Evolutionary conservation across 2,888 invertebrate species (phyloP), one percentile per base, ranked within the genome.

Genomic region (Tyria jacobaeae): DNA sequence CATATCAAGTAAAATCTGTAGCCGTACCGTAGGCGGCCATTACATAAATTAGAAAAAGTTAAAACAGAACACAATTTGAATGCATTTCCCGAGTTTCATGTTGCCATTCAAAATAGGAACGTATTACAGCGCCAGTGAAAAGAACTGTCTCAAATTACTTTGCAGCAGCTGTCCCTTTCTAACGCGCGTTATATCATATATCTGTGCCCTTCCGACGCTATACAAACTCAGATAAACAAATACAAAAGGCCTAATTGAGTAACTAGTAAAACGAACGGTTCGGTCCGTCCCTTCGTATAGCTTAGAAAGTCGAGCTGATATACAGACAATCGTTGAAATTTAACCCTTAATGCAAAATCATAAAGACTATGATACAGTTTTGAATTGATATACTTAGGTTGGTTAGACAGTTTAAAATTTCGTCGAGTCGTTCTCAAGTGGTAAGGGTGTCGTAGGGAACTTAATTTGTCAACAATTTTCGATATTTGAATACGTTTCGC

Each of bases 211-310:
- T 92, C 86, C 72, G 66, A 74, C 81, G 85, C 90, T 92, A 89
- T 89, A 92, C 90, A 92, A 94, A 94, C 92, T 93, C 91, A 91
- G 90, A 94, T 94, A 94, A 94, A 94, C 93, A 94, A 93, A 94
- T 90, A 94, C 94, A 94, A 94, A 94, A 93, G 92, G 92, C 92
- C 94, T 94, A 94, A 94, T 94, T 94, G 94, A 94, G 94, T 94
- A 94, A 94, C 92, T 93, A 94, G 94, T 92, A 92, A 91, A 94
- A 91, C 91, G 92, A 91, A 90, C 91, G 89, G 88, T 89, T 89
- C 87, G 85, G 88, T 88, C 87, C 89, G 90, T 92, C 92, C 92
- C 92, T 92, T 87, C 88, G 86, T 81, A 76, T 84, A 81, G 77
- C 84, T 77, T 77, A 70, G 80, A 91, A 76, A 85, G 62, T 62